Base-by-base conservation (phyloP, 2,797 vertebrate genomes). In the Parauchenoglanis ngamensis region DNA sequence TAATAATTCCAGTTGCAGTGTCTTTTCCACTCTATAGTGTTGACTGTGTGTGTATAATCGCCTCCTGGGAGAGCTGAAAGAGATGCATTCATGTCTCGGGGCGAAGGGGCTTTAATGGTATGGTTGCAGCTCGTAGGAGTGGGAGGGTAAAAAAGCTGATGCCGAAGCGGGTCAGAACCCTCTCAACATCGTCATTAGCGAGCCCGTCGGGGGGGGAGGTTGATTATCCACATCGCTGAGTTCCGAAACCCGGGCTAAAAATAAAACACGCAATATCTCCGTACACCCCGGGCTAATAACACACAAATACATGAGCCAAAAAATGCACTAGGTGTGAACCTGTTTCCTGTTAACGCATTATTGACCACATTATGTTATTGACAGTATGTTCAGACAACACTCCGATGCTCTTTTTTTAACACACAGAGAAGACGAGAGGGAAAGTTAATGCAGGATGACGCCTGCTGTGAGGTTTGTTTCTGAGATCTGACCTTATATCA, bases 141-240 rank as follows among this genome's bases (percentile, higher is more conserved):
- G 54, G 65, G 52, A 78, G 52, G 81, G 82, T 59, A 54, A 87
- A 65, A 82, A 77, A 83, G 76, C 83, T 81, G 87, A 88, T n/a
- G 40, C 54, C n/a, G 28, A 85, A 81, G 68, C 92, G 92, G 93
- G 93, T 92, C 89, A 92, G 92, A 81, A 92, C 93, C 94, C 86
- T 91, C 92, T 93, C 93, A 92, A 92, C 90, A 72, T 89, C 93
- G 94, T 93, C 93, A 93, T 95, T 92, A 93, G 88, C 89, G 86
- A 88, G 90, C 89, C 92, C 89, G 80, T 93, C 91, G 93, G 93
- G 91, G 57, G 92, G 91, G 92, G 92, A 93, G 92, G 93, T 93
- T 94, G 93, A 95, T 95, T 92, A 93, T 92, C 92, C 95, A 94
- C 94, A 92, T 94, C 92, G 40, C 93, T 93, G 93, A 92, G 88